Conservation (phyloP, 2,113 vertebrate genomes). For the rat (Rattus norvegicus) region DNA sequence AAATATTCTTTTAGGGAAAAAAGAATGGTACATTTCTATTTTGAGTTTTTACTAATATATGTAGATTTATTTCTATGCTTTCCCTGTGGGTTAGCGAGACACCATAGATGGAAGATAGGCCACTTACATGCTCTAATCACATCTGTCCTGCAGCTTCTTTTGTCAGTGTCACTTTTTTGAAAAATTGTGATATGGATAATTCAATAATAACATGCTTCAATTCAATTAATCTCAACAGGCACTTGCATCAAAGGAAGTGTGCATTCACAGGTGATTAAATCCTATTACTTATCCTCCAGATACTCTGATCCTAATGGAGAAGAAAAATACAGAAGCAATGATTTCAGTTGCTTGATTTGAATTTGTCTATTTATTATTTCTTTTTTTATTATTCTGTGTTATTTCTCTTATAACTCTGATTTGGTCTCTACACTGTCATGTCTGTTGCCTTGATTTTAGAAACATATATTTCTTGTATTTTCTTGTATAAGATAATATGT, state of each 20-base stretch:
- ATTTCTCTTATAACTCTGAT: neutral
- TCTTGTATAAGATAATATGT: neutral
- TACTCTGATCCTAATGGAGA: slow-evolving; percentile 33
- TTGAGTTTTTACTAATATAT: neutral
- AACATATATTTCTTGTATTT: neutral
- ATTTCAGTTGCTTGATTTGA: slow-evolving; percentile 43
- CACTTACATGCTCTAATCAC: neutral
- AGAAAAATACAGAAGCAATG: slow-evolving; percentile 19
- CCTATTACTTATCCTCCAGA: neutral
- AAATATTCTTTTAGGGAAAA: slow-evolving; percentile 12
- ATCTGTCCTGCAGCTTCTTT: neutral
- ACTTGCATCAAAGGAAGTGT: neutral
- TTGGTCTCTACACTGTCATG: neutral
- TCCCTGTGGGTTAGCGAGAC: neutral
- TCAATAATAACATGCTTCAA: slow-evolving; percentile 43
- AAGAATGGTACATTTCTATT: neutral
- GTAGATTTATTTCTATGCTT: neutral
- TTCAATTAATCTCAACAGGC: slow-evolving; percentile 12
- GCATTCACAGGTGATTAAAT: slow-evolving; percentile 43
- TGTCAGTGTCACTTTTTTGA: slow-evolving; percentile 9
- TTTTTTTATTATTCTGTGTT: neutral
- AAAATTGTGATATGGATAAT: slow-evolving; percentile 16
- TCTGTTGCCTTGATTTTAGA: slow-evolving; percentile 29
- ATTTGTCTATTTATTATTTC: neutral
- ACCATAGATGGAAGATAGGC: neutral